Percentiles rank a stretch among this genome's conserved stretches.
Evolutionary conservation across 2,797 vertebrate species (phyloP).

Genomic region (Spizella passerina): DNA sequence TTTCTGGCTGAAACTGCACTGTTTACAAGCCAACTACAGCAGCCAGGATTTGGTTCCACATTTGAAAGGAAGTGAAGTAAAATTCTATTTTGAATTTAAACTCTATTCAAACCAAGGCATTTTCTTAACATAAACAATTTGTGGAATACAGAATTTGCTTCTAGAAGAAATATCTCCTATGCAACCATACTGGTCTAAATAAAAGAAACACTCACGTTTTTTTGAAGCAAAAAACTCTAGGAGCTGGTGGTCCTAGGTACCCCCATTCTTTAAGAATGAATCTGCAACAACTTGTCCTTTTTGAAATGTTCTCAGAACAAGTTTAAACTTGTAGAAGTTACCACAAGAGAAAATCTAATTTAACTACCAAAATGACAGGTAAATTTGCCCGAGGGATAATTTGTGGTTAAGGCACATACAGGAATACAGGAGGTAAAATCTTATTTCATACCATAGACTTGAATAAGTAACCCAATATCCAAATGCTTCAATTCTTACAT

Average conservation of each 20-base stretch:
- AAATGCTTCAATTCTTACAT: neutral
- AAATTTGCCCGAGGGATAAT: slow-evolving; percentile 21
- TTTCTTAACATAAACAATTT: neutral
- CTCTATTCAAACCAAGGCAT: neutral
- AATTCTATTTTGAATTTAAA: neutral
- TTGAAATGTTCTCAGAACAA: neutral
- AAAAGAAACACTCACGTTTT: neutral
- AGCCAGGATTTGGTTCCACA: neutral
- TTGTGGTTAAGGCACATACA: slow-evolving; percentile 24
- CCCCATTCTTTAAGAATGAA: neutral
- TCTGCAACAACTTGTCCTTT: neutral
- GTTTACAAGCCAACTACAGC: neutral
- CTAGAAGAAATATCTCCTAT: neutral
- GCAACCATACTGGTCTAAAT: neutral
- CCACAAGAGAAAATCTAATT: neutral
- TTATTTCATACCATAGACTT: neutral
- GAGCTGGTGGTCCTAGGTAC: neutral
- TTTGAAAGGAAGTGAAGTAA: neutral
- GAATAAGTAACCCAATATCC: neutral
- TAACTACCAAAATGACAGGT: slow-evolving; percentile 1
- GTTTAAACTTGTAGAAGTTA: slow-evolving; percentile 21
- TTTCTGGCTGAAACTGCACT: neutral
- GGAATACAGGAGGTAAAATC: neutral
- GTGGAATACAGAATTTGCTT: neutral
- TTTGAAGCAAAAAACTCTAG: neutral